phyloP scores from a whole-genome alignment of 2,113 vertebrate species.

The Andinoacara biseriatus region DNA sequence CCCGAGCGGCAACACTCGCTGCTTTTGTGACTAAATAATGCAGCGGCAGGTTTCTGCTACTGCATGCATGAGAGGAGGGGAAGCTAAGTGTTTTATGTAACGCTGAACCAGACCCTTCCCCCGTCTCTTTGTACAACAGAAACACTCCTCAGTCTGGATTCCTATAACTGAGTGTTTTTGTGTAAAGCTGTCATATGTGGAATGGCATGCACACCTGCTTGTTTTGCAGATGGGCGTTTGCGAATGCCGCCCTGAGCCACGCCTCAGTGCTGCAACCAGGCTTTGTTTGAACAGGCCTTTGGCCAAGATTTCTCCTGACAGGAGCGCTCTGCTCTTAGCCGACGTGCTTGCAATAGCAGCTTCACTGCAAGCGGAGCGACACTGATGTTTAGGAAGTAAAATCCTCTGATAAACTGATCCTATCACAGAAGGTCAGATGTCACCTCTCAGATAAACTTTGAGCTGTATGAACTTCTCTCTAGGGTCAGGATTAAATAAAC shows the following conservation, averaged over 20 bases:
- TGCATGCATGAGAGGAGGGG: not conserved
- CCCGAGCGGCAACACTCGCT: not conserved
- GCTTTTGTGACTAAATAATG: slow-evolving; percentile 7
- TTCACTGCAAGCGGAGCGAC: not conserved
- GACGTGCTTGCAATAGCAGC: not conserved
- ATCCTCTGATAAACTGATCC: not conserved
- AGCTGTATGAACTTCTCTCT: too few species aligned
- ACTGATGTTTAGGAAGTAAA: not conserved
- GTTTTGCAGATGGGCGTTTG: slow-evolving; percentile 15
- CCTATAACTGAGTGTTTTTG: not conserved
- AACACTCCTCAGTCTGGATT: not conserved
- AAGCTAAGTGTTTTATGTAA: not conserved
- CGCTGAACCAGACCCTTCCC: not conserved
- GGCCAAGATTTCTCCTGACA: slow-evolving; percentile 2
- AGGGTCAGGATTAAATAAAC: too few species aligned
- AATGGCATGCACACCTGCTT: slow-evolving; percentile 60
- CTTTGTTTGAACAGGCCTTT: slow-evolving; percentile 27
- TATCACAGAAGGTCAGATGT: not conserved
- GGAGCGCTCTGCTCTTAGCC: not conserved
- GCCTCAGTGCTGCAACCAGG: not conserved
- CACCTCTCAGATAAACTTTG: not conserved
- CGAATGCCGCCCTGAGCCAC: slow-evolving; percentile 6
- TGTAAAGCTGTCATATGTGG: slow-evolving; percentile 4
- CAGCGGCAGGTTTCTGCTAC: not conserved
- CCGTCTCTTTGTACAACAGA: not conserved